A percentile compares a stretch with the other conserved stretches of the same genome.
Conservation (phyloP, 2,888 invertebrate species). For the Acleris sparsana region DNA sequence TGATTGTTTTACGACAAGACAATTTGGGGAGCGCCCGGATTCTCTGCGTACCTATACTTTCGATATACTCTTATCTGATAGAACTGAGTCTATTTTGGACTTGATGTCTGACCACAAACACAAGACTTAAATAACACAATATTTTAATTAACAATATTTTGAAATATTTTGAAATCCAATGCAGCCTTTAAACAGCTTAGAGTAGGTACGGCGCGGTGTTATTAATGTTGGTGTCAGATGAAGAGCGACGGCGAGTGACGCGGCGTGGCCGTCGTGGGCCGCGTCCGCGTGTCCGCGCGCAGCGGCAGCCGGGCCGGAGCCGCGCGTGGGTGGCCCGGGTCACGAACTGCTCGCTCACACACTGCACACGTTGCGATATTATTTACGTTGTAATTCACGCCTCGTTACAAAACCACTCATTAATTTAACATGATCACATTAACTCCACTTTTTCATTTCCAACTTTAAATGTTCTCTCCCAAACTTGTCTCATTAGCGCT, state of each 20-base stretch:
- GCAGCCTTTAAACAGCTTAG: conserved; percentile 20
- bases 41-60: not conserved
- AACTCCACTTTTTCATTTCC: conserved; percentile 22
- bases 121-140: not conserved
- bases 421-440: conserved; percentile 20
- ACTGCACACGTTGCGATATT: conserved; percentile 30
- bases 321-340: conserved; percentile 55
- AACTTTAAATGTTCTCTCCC: conserved; percentile 40
- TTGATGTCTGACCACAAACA: not conserved
- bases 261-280: conserved; percentile 30
- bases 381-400: conserved; percentile 32
- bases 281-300: conserved; percentile 43
- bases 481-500: conserved; percentile 69
- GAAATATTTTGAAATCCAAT: conserved; percentile 17
- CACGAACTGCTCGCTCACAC: conserved; percentile 45
- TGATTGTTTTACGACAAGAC: conserved; percentile 15
- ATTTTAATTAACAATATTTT: not conserved
- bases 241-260: conserved; percentile 39
- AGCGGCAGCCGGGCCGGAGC: conserved; percentile 33
- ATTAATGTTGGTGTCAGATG: conserved; percentile 37
- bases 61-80: not conserved
- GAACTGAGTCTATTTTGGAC: no score
- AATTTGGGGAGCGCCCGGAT: conserved; percentile 6
- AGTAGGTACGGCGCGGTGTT: conserved; percentile 28
- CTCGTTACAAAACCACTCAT: conserved; percentile 33